phyloP scores from a whole-genome alignment of 2,888 invertebrate genomes.

The Acronicta psi region DNA sequence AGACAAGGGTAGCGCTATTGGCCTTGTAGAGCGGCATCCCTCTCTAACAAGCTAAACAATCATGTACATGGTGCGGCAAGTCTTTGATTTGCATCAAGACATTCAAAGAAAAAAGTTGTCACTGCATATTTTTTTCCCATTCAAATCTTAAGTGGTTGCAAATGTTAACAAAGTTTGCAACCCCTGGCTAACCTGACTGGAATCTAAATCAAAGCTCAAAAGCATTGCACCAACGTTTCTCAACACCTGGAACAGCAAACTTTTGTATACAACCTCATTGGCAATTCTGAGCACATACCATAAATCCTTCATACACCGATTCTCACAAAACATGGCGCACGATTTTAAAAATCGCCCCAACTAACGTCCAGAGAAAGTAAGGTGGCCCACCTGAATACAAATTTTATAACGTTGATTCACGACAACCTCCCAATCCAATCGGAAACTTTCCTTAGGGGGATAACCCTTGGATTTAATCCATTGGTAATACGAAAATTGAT shows the following conservation, averaged over 20 bases:
- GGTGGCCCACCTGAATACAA: conserved; percentile 84
- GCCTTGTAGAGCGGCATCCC: no score
- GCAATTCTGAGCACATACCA: conserved; percentile 46
- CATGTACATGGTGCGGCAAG: no score
- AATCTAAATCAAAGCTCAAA: conserved; percentile 7
- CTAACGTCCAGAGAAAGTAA: conserved; percentile 76
- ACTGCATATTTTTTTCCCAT: no score
- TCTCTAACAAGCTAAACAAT: no score
- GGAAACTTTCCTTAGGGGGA: conserved; percentile 80
- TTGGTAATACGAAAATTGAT: conserved; percentile 89
- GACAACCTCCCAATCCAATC: conserved; percentile 82
- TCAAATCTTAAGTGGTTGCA: no score
- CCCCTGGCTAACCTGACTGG: conserved; percentile 3
- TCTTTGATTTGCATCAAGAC: no score
- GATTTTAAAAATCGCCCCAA: conserved; percentile 78
- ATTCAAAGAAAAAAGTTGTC: no score
- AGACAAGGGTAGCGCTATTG: no score
- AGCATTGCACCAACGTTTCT: conserved; percentile 15
- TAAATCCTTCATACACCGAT: conserved; percentile 56
- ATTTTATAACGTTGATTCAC: conserved; percentile 86
- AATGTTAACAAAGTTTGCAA: neutral
- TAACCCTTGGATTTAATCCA: conserved; percentile 87
- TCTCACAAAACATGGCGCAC: conserved; percentile 46
- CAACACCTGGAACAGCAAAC: conserved; percentile 15
- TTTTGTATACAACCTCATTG: conserved; percentile 29